Conservation (phyloP, 2,888 invertebrate genomes). For the Osmoderma eremita region DNA sequence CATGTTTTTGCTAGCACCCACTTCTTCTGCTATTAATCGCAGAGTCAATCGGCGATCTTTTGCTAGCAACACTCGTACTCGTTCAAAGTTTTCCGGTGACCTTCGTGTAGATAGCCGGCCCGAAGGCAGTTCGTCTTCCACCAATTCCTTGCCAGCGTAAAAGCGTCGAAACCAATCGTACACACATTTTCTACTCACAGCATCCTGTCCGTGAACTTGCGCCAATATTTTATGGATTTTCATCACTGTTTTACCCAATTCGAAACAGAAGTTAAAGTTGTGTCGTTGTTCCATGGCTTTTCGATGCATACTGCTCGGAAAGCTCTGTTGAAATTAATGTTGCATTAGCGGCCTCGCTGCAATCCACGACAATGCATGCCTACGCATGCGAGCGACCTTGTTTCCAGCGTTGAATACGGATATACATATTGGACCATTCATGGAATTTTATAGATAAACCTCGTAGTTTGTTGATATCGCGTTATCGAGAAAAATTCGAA, state of each 20-base stretch:
- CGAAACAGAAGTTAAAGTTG: not conserved
- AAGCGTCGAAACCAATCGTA: not conserved
- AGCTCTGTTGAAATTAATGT: no score
- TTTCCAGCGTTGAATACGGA: no score
- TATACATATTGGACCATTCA: no score
- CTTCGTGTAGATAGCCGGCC: conserved; percentile 2
- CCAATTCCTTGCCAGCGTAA: not conserved
- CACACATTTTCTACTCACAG: not conserved
- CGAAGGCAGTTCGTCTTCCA: conserved; percentile 3
- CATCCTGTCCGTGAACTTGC: conserved; percentile 5
- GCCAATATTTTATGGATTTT: conserved; percentile 5
- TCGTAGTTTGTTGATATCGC: no score
- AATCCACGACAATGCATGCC: no score
- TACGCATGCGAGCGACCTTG: no score
- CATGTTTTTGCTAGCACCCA: not conserved
- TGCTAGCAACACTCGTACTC: not conserved
- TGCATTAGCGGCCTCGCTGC: no score
- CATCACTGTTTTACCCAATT: not conserved
- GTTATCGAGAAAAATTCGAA: no score
- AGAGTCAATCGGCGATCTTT: not conserved
- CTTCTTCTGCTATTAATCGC: not conserved
- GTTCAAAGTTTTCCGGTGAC: conserved; percentile 2
- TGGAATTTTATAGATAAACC: no score
- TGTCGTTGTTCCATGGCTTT: conserved; percentile 6
- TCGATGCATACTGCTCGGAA: not conserved